Base-by-base conservation (phyloP, 2,888 invertebrate genomes). In the Euproctis similis region DNA sequence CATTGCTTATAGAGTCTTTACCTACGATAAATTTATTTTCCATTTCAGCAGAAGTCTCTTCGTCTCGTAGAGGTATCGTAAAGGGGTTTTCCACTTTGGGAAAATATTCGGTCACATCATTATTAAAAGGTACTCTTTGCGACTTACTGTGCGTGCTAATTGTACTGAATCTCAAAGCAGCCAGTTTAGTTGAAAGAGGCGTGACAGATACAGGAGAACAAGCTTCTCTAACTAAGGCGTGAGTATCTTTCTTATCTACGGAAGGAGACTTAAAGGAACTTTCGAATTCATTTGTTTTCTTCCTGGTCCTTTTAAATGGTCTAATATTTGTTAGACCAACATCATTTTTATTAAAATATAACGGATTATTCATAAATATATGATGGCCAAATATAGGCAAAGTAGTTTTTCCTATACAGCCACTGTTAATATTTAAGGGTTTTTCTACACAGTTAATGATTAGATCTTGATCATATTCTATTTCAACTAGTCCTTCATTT, bases 171-270 rank as follows among this genome's bases (percentile, higher is more conserved):
- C 85, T 78, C 42, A 88, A 59, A 42, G 86, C 87, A 34, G 89
- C 85, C 47, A 89, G 64, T 51, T 86, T 86, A 33, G 78, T 76
- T 36, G 89, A 87, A 49, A 90, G 68, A 37, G 89, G 89, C 12
- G 89, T 88, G 12, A 89, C 77, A 32, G 82, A 85, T 4, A 81
- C 66, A 22, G 82, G 84, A 16, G 84, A 84, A 47, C 80, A 82
- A 1, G 64, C 81, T n/a, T 81, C 78, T 52, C 80, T 71, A 13
- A 82, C 57, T 44, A 82, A 53, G 12, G 72, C 38, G 45, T 84
- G 82, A 10, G 63, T 49, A 46, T 84, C 77, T 52, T 54, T 74
- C 39, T 82, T 75, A 65, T 86, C 60, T 54, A 82, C 67, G 18
- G 80, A 74, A 4, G 84, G 78, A 2, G 81, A 78, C 48, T 77